These are phyloP conservation scores for Pipistrellus nathusii DNA, from an alignment of 2,797 vertebrate species.

Conservation along the genomic window DNA sequence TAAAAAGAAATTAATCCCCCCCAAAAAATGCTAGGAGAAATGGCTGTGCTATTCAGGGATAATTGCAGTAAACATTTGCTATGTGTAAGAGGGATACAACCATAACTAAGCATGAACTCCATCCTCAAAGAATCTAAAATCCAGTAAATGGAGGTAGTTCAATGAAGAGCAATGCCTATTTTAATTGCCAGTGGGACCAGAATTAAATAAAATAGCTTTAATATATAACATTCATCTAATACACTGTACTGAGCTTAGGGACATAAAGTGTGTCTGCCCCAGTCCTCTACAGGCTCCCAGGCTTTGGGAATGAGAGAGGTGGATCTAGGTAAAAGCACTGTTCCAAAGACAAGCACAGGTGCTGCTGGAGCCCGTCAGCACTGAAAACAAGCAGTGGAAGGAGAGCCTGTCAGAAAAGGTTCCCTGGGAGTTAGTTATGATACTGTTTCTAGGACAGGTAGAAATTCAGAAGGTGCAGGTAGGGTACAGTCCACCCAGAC, in stretches of 20 bases:
- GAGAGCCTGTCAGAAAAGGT: not conserved
- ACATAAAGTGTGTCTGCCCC: not conserved
- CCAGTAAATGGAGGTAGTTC: not conserved
- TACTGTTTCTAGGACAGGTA: not conserved
- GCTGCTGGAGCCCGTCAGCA: not conserved
- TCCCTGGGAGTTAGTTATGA: not conserved
- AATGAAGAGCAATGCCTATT: not conserved
- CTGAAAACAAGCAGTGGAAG: not conserved
- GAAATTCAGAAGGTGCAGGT: not conserved
- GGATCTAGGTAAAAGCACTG: not conserved
- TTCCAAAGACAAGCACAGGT: not conserved
- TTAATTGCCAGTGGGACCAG: not conserved
- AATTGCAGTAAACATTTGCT: not conserved
- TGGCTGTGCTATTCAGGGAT: not conserved
- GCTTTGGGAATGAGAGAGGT: not conserved
- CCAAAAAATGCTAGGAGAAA: not conserved
- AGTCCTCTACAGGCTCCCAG: too few species aligned
- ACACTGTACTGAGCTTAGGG: not conserved
- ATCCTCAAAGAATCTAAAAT: not conserved
- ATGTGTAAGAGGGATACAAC: not conserved
- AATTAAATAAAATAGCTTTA: constrained; percentile 6
- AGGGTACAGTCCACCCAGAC: not conserved
- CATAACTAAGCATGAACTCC: not conserved
- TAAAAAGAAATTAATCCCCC: not conserved
- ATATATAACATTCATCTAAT: not conserved